These are phyloP conservation scores for Leptodactylus fuscus DNA, from an alignment of 2,113 vertebrate species.

Conservation along the genomic window DNA sequence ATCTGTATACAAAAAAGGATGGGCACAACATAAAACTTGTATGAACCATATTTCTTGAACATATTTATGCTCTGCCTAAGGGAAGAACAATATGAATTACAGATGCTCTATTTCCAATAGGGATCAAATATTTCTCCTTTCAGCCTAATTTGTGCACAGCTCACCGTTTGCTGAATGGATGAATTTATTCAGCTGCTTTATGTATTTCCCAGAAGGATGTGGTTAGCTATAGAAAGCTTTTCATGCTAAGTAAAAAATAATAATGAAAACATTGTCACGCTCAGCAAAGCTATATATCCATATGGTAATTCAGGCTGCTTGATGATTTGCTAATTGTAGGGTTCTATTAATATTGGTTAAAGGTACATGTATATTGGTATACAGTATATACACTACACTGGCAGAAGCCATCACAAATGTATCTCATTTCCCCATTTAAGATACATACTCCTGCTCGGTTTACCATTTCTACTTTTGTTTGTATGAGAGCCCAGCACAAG, in stretches of 20 bases:
- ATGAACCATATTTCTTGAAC: constrained; percentile 29
- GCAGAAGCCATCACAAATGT: too few relatives aligned
- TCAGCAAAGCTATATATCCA: neutral
- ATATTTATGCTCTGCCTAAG: constrained; percentile 2
- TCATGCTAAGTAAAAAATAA: neutral
- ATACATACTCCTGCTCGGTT: too few relatives aligned
- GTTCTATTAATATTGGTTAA: neutral
- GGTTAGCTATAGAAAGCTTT: neutral
- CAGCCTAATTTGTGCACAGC: neutral
- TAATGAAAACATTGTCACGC: neutral
- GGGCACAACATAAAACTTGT: neutral
- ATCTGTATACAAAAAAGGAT: neutral
- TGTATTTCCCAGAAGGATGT: neutral
- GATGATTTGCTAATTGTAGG: neutral
- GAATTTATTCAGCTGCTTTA: neutral
- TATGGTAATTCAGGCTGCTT: neutral
- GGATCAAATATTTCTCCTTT: constrained; percentile 14
- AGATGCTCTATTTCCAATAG: constrained; percentile 19
- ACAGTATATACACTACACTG: too few relatives aligned
- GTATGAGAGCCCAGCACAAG: too few relatives aligned
- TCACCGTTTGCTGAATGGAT: neutral
- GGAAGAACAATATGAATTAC: neutral
- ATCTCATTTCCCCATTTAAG: too few relatives aligned
- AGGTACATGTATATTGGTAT: too few relatives aligned
- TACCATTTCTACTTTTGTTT: too few relatives aligned